A percentile compares a stretch with the other conserved stretches of the same genome.
Evolutionary conservation across 2,113 vertebrate species (phyloP).

Genomic region (Uropsilus gracilis): DNA sequence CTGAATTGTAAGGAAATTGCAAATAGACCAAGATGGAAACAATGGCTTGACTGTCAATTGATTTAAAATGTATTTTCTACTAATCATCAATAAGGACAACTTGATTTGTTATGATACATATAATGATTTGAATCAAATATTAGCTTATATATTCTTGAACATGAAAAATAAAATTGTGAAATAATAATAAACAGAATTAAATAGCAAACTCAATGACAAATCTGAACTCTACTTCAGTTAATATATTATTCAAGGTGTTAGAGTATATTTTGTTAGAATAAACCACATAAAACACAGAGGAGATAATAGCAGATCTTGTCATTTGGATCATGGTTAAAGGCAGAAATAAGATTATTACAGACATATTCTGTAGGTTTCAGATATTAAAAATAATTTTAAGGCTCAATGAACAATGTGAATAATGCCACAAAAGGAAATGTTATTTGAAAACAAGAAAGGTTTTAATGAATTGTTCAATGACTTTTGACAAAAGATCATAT

Average conservation of each 20-base stretch:
- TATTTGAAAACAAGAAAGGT: slow-evolving; percentile 84
- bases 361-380: slow-evolving; percentile 73
- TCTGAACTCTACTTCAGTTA: background rate
- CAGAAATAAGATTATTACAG: slow-evolving; percentile 60
- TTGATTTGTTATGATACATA: background rate
- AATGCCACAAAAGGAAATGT: slow-evolving; percentile 75
- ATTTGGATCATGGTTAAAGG: slow-evolving; percentile 64
- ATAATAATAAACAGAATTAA: background rate
- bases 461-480: slow-evolving; percentile 79
- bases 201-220: background rate
- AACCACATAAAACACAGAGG: background rate
- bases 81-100: background rate
- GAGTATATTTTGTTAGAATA: background rate
- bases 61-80: background rate
- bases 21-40: background rate
- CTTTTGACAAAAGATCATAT: slow-evolving; percentile 83
- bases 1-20: slow-evolving; percentile 8
- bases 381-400: slow-evolving; percentile 86
- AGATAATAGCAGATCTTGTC: slow-evolving; percentile 68
- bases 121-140: slow-evolving; percentile 32
- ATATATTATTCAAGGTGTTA: background rate
- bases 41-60: background rate
- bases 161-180: slow-evolving; percentile 4
- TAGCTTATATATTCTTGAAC: background rate
- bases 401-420: slow-evolving; percentile 74